phyloP scores from a whole-genome alignment of 1,140 invertebrate genomes.

The Harlomillsia oculata region DNA sequence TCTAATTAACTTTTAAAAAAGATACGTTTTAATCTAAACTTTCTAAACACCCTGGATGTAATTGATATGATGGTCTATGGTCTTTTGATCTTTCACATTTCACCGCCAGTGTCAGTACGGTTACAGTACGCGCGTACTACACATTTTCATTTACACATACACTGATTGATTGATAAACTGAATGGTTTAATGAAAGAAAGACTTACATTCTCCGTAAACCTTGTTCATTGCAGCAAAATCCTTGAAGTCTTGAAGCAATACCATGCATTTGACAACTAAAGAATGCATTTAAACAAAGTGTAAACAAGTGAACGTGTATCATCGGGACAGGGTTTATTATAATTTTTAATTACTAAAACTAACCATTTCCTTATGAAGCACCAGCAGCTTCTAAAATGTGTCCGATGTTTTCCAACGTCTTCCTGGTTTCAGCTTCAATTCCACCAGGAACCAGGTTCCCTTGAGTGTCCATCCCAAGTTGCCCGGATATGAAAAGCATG shows the following conservation, averaged over 20 bases:
- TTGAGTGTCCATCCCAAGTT: constrained; percentile 18
- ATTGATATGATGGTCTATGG: too few relatives aligned
- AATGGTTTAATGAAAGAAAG: too few relatives aligned
- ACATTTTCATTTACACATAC: too few relatives aligned
- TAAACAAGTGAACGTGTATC: background rate
- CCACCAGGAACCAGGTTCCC: constrained; percentile 11
- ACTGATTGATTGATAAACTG: too few relatives aligned
- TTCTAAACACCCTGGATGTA: too few relatives aligned
- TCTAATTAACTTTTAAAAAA: too few relatives aligned
- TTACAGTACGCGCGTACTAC: too few relatives aligned
- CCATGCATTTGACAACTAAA: constrained; percentile 21
- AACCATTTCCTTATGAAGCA: constrained; percentile 14
- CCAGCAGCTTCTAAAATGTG: constrained; percentile 22
- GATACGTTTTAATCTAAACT: too few relatives aligned
- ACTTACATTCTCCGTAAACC: constrained; percentile 26
- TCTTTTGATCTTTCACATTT: too few relatives aligned
- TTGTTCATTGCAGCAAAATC: constrained; percentile 23
- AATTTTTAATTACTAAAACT: too few relatives aligned
- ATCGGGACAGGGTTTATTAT: too few relatives aligned
- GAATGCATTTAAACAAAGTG: background rate
- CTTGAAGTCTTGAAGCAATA: constrained; percentile 13
- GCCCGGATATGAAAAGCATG: constrained; percentile 21
- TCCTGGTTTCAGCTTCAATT: constrained; percentile 18
- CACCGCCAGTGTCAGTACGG: too few relatives aligned
- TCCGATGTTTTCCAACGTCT: constrained; percentile 22